Evolutionary conservation across 2,797 vertebrate species (phyloP).

Genomic region (Megalops cyprinoides): DNA sequence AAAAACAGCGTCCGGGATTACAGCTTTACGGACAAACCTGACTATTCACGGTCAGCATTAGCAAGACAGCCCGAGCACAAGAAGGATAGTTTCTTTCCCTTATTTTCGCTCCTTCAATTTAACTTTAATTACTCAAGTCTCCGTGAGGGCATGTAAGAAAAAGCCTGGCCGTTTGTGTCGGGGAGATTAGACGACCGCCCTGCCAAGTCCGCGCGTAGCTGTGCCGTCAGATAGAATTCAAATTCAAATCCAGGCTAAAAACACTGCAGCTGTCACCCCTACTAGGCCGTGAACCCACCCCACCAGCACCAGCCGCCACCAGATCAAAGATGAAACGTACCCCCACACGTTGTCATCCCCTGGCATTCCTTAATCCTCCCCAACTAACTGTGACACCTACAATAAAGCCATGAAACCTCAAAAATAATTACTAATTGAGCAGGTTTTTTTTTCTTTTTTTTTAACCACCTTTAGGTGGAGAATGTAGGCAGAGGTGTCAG

Average conservation of each 20-base stretch:
- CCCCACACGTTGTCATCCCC: slow-evolving; percentile 56
- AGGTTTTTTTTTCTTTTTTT: not conserved
- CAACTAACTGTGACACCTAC: slow-evolving; percentile 81
- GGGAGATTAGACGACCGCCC: slow-evolving; percentile 86
- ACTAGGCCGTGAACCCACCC: slow-evolving; percentile 75
- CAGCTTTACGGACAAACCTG: slow-evolving; percentile 77
- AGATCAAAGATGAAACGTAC: slow-evolving; percentile 17
- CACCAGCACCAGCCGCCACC: not conserved
- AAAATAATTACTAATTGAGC: slow-evolving; percentile 83
- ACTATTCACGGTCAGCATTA: slow-evolving; percentile 81
- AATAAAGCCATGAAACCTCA: slow-evolving; percentile 83
- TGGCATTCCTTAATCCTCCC: slow-evolving; percentile 81
- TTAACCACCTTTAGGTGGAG: slow-evolving; percentile 12
- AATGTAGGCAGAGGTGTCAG: not conserved
- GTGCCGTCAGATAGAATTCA: slow-evolving; percentile 88
- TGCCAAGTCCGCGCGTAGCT: slow-evolving; percentile 85
- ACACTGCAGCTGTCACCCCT: slow-evolving; percentile 86
- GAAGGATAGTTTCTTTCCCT: slow-evolving; percentile 59
- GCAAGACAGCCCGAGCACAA: slow-evolving; percentile 78
- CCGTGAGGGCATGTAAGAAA: slow-evolving; percentile 84
- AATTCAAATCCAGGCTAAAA: slow-evolving; percentile 89
- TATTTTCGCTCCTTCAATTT: slow-evolving; percentile 84
- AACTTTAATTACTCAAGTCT: slow-evolving; percentile 90
- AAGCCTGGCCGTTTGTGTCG: slow-evolving; percentile 84
- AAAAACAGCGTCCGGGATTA: slow-evolving; percentile 77